phyloP scores from a whole-genome alignment of 2,888 invertebrate genomes.

The Hirtodrosophila trivittata region DNA sequence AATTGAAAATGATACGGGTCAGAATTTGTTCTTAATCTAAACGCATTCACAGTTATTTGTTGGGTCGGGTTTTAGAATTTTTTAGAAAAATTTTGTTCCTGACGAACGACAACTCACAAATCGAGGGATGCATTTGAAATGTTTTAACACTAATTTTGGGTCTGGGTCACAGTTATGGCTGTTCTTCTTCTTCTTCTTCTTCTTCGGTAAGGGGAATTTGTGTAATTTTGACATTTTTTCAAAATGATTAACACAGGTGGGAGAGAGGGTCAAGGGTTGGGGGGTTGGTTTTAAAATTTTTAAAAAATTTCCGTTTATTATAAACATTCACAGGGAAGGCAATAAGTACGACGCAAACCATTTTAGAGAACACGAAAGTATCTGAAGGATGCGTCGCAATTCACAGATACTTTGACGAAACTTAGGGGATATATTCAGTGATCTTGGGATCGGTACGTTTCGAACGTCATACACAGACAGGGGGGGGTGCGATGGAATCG shows the following conservation, averaged over 20 bases:
- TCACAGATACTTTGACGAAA: constrained; percentile 74
- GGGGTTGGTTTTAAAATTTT: constrained; percentile 37
- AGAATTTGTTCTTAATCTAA: constrained; percentile 35
- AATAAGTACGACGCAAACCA: constrained; percentile 15
- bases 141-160: constrained; percentile 19
- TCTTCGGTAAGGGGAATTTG: constrained; percentile 41
- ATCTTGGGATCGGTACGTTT: constrained; percentile 34
- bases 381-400: constrained; percentile 23
- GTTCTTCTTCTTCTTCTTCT: constrained; percentile 22
- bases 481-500: not conserved
- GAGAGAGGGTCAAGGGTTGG: constrained; percentile 12
- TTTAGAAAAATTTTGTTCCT: constrained; percentile 35
- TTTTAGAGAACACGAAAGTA: constrained; percentile 10
- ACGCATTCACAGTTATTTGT: constrained; percentile 53
- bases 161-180: constrained; percentile 61
- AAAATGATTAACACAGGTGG: constrained; percentile 41
- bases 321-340: constrained; percentile 54
- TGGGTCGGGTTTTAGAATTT: constrained; percentile 25
- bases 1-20: too few relatives aligned
- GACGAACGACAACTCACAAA: constrained; percentile 51
- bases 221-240: constrained; percentile 33
- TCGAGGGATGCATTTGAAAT: constrained; percentile 35
- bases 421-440: constrained; percentile 40
- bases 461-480: constrained; percentile 33
- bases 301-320: constrained; percentile 24